A percentile compares a stretch with the other conserved stretches of the same genome.
phyloP scores from a whole-genome alignment of 2,888 invertebrate species.

The Drosophila mercatorum region DNA sequence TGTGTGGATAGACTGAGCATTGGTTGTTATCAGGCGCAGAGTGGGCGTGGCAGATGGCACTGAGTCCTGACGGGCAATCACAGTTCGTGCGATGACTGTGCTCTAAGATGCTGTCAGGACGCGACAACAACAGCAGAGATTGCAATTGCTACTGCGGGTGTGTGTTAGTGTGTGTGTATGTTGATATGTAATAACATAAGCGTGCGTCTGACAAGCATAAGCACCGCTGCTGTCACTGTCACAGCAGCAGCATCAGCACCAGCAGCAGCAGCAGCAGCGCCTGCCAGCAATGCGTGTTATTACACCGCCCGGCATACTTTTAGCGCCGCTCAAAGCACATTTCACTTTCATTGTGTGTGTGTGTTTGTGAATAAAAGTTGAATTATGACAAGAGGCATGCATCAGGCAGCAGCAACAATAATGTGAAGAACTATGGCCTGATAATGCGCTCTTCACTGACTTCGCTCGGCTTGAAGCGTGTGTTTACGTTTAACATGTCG shows the following conservation, averaged over 20 bases:
- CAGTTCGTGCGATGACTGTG: conserved; percentile 21
- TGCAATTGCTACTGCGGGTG: conserved; percentile 28
- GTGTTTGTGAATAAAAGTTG: conserved; percentile 69
- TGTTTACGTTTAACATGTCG: conserved; percentile 71
- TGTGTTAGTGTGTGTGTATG: conserved; percentile 17
- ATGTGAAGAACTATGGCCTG: conserved; percentile 52
- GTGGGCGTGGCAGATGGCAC: conserved; percentile 18
- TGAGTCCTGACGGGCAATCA: conserved; percentile 40
- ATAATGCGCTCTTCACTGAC: conserved; percentile 68
- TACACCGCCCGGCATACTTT: conserved; percentile 76
- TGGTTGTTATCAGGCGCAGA: conserved; percentile 52
- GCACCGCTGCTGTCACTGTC: conserved; percentile 75
- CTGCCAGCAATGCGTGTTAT: conserved; percentile 66
- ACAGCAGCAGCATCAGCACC: conserved; percentile 29
- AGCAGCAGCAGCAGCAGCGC: conserved; percentile 29
- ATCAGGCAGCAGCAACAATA: conserved; percentile 39
- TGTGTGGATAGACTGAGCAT: conserved; percentile 41
- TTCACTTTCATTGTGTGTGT: conserved; percentile 47
- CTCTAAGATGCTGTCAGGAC: conserved; percentile 29
- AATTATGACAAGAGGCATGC: conserved; percentile 72
- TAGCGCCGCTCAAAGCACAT: conserved; percentile 71
- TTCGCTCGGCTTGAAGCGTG: conserved; percentile 41
- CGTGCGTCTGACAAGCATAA: conserved; percentile 76
- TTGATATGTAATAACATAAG: conserved; percentile 71
- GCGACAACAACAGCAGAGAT: conserved; percentile 18